Conservation (phyloP, 2,113 vertebrate species). For the Ptilonorhynchus violaceus region DNA sequence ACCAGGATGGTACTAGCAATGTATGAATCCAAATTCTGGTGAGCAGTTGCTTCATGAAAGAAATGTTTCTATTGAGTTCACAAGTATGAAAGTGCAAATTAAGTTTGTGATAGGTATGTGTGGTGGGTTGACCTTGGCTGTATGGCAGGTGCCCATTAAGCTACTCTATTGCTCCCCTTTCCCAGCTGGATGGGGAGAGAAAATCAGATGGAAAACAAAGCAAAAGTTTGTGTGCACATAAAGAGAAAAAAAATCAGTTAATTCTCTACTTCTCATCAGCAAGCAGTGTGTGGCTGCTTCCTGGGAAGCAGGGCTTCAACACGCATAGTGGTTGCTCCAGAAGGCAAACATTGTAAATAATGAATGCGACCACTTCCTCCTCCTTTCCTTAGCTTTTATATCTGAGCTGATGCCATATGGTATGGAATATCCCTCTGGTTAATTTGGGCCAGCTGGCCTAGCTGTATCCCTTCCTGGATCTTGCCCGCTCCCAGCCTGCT, state of each 20-base stretch:
- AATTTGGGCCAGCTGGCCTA: not conserved
- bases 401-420: not conserved
- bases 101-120: not conserved
- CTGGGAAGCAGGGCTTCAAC: not conserved
- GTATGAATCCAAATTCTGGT: not conserved
- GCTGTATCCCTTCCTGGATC: not conserved
- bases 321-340: fast-evolving
- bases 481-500: not conserved
- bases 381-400: not conserved
- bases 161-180: not conserved
- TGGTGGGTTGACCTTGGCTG: not conserved
- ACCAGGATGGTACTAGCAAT: not conserved
- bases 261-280: not conserved
- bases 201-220: not conserved
- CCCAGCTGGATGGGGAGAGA: not conserved
- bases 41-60: not conserved
- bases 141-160: not conserved
- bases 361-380: not conserved
- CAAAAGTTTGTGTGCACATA: fast-evolving
- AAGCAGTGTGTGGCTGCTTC: not conserved
- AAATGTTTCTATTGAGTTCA: not conserved
- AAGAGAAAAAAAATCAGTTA: not conserved
- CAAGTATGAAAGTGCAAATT: not conserved
- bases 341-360: not conserved
- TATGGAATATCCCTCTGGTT: not conserved